phyloP scores from a whole-genome alignment of 23 tunicate species.

The Botrylloides violaceus region DNA sequence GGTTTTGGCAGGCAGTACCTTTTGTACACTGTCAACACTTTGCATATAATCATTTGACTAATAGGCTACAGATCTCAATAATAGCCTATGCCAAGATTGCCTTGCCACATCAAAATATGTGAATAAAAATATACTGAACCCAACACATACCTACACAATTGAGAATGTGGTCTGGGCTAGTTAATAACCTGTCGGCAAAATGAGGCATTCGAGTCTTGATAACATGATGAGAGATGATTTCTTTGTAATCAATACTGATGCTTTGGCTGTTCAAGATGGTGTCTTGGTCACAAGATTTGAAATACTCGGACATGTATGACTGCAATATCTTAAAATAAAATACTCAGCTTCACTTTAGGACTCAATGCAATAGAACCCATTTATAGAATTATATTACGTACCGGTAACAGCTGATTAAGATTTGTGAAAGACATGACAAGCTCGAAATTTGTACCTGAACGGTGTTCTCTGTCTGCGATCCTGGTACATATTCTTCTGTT shows the following conservation, averaged over 20 bases:
- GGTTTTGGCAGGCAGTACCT: too few relatives aligned
- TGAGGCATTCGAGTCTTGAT: constrained; percentile 36
- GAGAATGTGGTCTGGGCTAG: constrained; percentile 54
- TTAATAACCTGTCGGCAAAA: constrained; percentile 27
- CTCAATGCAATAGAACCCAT: too few relatives aligned
- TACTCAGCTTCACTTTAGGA: too few relatives aligned
- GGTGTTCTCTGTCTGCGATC: constrained; percentile 41
- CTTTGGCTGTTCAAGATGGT: constrained; percentile 39
- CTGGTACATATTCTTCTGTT: constrained; percentile 50
- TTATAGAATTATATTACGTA: too few relatives aligned
- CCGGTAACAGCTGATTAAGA: too few relatives aligned
- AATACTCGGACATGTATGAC: constrained; percentile 41
- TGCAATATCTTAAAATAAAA: constrained; percentile 66
- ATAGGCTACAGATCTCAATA: too few relatives aligned
- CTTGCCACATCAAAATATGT: too few relatives aligned
- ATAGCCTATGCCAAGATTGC: too few relatives aligned
- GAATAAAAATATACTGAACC: too few relatives aligned
- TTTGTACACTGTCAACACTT: too few relatives aligned
- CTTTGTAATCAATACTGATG: constrained; percentile 71
- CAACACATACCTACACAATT: constrained; percentile 50
- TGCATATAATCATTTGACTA: too few relatives aligned
- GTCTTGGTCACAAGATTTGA: constrained; percentile 45
- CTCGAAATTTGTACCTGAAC: constrained; percentile 70
- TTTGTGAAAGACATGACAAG: too few relatives aligned
- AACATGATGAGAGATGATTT: constrained; percentile 20